A percentile compares a stretch with the other conserved stretches of the same genome.
These are phyloP conservation scores for Zophobas atratus DNA, from an alignment of 1,140 invertebrate species.

Conservation along the genomic window DNA sequence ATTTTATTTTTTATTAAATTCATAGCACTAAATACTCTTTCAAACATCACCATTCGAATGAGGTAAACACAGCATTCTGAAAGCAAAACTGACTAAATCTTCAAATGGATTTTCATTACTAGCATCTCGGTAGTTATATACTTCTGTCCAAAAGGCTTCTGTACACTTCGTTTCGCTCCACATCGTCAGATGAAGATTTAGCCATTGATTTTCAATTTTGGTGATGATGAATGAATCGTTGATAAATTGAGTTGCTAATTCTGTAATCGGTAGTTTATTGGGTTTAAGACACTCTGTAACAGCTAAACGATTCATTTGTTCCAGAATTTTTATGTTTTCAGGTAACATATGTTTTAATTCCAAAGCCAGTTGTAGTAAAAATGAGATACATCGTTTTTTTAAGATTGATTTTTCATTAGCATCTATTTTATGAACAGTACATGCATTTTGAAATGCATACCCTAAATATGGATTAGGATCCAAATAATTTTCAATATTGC, in stretches of 20 bases:
- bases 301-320: conserved; percentile 5
- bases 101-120: conserved; percentile 58
- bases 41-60: conserved; percentile 62
- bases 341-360: conserved; percentile 13
- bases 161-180: conserved; percentile 52
- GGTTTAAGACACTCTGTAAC: conserved; percentile 12
- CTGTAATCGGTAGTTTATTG: conserved; percentile 18
- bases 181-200: conserved; percentile 7
- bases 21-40: conserved; percentile 51
- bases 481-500: conserved; percentile 43
- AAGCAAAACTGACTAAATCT: conserved; percentile 62
- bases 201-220: conserved; percentile 28
- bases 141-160: conserved; percentile 61
- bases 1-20: conserved; percentile 50
- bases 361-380: neutral
- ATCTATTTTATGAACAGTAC: neutral
- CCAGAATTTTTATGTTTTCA: conserved; percentile 13
- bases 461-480: conserved; percentile 44
- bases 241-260: conserved; percentile 1
- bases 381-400: conserved; percentile 12
- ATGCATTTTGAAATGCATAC: conserved; percentile 34
- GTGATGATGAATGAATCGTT: conserved; percentile 1
- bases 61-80: conserved; percentile 53
- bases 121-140: conserved; percentile 60
- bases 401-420: neutral